phyloP scores from a whole-genome alignment of 2,797 vertebrate species.

The Pseudochromis fuscus region DNA sequence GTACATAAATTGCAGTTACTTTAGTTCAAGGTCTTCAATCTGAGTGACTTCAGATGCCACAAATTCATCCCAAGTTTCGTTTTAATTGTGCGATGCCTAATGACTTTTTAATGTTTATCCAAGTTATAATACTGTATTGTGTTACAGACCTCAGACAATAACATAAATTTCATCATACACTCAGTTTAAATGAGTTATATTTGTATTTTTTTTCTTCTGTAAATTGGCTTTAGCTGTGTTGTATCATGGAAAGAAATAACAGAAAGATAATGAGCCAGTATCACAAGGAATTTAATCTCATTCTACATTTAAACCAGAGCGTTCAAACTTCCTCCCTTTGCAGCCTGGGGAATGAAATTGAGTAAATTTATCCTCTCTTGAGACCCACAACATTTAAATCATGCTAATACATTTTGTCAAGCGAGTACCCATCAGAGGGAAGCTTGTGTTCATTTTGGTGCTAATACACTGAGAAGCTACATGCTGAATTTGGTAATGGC shows the following conservation, averaged over 20 bases:
- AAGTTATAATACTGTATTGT: slow-evolving; percentile 5
- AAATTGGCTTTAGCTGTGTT: slow-evolving; percentile 33
- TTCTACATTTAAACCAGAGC: slow-evolving; percentile 45
- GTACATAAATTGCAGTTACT: neutral
- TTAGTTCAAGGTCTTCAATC: neutral
- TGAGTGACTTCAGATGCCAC: neutral
- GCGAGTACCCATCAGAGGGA: slow-evolving; percentile 44
- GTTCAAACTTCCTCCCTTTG: slow-evolving; percentile 47
- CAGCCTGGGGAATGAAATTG: slow-evolving; percentile 40
- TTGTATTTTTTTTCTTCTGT: slow-evolving; percentile 14
- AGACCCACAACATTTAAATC: slow-evolving; percentile 60
- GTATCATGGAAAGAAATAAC: slow-evolving; percentile 38
- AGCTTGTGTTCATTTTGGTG: slow-evolving; percentile 32
- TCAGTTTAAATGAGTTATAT: slow-evolving; percentile 36
- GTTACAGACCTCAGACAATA: slow-evolving; percentile 39
- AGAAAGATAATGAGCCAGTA: slow-evolving; percentile 55
- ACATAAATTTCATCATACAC: slow-evolving; percentile 32
- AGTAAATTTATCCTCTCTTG: slow-evolving; percentile 61
- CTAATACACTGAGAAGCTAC: slow-evolving; percentile 31
- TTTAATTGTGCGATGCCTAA: slow-evolving; percentile 4
- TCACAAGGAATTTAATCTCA: slow-evolving; percentile 62
- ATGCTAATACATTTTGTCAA: slow-evolving; percentile 69
- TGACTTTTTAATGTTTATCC: slow-evolving; percentile 20
- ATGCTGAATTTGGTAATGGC: slow-evolving; percentile 34
- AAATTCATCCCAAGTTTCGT: neutral